Base-by-base conservation (phyloP, 2,888 invertebrate genomes). In the Ophion costatus region DNA sequence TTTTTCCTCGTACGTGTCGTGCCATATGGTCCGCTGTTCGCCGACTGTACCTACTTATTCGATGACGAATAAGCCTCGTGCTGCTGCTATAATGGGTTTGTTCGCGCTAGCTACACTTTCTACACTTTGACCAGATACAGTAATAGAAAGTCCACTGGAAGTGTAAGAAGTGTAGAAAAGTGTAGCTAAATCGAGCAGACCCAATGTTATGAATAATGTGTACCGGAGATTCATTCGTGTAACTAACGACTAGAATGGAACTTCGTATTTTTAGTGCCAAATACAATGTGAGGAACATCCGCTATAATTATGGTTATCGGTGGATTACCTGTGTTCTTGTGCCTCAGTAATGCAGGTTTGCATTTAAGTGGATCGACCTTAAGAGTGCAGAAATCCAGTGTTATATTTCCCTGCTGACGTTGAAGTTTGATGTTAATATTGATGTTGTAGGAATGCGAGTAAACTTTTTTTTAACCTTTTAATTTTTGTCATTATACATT, bases 1-100 rank as follows among this genome's bases (percentile, higher is more conserved):
- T 33, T 33, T 33, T 22, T 63, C 33, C 22, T 20, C 45, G 14
- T 61, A 59, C 71, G 17, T 0, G 51, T 51, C 20, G 29, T 64
- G 14, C 75, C 83, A 80, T 76, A 76, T 80, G 75, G 57, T 80
- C 70, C 51, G 70, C 59, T 51, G 57, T 79, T 70, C 42, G n/a
- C 17, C 10, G 14, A 73, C 59, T 14, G 20, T 42, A 38, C 10
- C 10, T 57, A 57, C 33, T 71, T n/a, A 10, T 17, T 17, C 3
- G 4, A 42, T 9, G 22, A 42, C 4, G 2, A 38, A 66, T 38
- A 9, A 33, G 33, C 33, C 64, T 17, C 33, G 64, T 11, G 14
- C 33, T 33, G 11, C 6, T 33, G 64, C 10, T 17, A 64, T 61
- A 11, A 61, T n/a, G n/a, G n/a, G n/a, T n/a, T n/a, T n/a, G n/a